Conservation (phyloP, 2,888 invertebrate species). For the Dioctria rufipes region DNA sequence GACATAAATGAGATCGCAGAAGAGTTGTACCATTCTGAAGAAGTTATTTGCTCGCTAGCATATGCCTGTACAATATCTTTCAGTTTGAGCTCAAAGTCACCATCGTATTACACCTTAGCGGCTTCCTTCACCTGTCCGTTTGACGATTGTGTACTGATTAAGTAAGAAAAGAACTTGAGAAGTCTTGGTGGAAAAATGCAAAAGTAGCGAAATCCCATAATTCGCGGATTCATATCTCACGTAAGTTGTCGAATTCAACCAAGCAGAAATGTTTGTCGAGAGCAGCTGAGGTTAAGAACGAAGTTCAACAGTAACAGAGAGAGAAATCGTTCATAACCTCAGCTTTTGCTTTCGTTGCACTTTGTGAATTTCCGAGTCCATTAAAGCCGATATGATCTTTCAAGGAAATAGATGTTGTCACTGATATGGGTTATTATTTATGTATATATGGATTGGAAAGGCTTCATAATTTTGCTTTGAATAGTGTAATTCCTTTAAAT, state of each 20-base stretch:
- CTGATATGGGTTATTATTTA: not conserved
- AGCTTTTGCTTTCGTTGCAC: not conserved
- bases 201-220: constrained; percentile 9
- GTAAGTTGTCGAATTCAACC: not conserved
- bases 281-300: not conserved
- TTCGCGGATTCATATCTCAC: constrained; percentile 2
- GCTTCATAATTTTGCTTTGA: too few species aligned
- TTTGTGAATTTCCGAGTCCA: not conserved
- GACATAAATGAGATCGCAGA: not conserved
- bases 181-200: not conserved
- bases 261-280: not conserved
- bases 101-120: not conserved
- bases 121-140: not conserved
- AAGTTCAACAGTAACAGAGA: not conserved
- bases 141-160: not conserved
- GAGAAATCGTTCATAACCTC: constrained; percentile 13
- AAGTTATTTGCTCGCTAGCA: not conserved
- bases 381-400: constrained; percentile 4
- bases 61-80: not conserved
- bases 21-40: not conserved
- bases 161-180: not conserved
- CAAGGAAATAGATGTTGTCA: constrained; percentile 7
- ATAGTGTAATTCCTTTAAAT: too few species aligned
- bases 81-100: not conserved
- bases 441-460: too few species aligned